Conservation (phyloP, 2,797 vertebrate species). For the Intellagama lesueurii region DNA sequence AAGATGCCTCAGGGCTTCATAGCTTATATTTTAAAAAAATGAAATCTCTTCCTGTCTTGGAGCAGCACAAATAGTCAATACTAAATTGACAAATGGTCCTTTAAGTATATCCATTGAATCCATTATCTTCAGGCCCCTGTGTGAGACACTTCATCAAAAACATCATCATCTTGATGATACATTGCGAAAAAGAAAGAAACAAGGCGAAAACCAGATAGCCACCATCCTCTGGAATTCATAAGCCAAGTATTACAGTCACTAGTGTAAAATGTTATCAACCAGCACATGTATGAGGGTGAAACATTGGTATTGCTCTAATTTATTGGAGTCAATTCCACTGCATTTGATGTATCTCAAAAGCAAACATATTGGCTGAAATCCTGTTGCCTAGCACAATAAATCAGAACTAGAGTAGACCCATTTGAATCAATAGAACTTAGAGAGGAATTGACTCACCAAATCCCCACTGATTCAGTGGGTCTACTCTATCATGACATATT, state of each 20-base stretch:
- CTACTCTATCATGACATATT: too few relatives aligned
- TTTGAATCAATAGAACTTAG: too few relatives aligned
- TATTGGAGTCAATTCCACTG: slow-evolving; percentile 8
- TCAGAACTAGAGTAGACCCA: too few relatives aligned
- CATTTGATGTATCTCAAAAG: slow-evolving; percentile 49
- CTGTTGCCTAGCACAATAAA: too few relatives aligned
- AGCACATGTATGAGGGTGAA: slow-evolving; percentile 33
- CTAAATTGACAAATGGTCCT: slow-evolving; percentile 74
- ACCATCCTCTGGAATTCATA: background rate
- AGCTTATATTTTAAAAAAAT: slow-evolving; percentile 73
- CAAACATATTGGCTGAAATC: background rate
- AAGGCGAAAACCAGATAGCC: slow-evolving; percentile 50
- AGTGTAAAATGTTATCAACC: slow-evolving; percentile 19
- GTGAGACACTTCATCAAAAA: slow-evolving; percentile 69
- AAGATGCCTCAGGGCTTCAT: slow-evolving; percentile 61
- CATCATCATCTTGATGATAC: slow-evolving; percentile 54
- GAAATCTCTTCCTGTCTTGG: slow-evolving; percentile 72
- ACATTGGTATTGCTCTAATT: slow-evolving; percentile 24
- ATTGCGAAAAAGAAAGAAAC: slow-evolving; percentile 43
- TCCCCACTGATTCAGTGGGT: too few relatives aligned
- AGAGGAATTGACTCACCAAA: too few relatives aligned
- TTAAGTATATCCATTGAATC: slow-evolving; percentile 68
- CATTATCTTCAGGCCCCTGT: slow-evolving; percentile 57
- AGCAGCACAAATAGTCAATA: slow-evolving; percentile 73
- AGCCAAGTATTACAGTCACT: slow-evolving; percentile 44